Conservation (phyloP, 1,140 invertebrate species). For the Limonius californicus region DNA sequence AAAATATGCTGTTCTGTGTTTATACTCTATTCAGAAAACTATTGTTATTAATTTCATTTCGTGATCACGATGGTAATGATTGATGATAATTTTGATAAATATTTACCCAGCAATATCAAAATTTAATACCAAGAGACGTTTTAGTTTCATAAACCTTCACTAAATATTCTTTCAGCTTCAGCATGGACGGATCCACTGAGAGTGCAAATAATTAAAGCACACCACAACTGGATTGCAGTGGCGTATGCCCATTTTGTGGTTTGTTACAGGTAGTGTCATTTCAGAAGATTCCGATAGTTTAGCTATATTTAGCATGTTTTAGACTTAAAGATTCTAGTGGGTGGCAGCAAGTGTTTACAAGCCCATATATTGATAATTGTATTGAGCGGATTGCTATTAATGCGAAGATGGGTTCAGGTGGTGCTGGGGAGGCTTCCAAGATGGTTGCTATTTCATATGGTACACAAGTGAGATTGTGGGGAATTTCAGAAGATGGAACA, state of each 20-base stretch:
- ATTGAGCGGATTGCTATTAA: conserved; percentile 94
- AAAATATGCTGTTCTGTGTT: no score
- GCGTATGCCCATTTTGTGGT: conserved; percentile 94
- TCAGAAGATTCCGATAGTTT: no score
- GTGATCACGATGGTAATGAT: no score
- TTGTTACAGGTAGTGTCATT: conserved; percentile 79
- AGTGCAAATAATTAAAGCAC: conserved; percentile 92
- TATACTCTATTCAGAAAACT: no score
- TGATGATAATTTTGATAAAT: no score
- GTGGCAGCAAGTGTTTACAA: conserved; percentile 93
- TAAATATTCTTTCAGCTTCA: conserved; percentile 55
- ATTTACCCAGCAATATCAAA: no score
- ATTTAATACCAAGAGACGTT: neutral
- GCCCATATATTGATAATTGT: conserved; percentile 81
- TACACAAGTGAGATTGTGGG: conserved; percentile 83
- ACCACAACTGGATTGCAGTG: conserved; percentile 97
- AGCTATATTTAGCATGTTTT: conserved; percentile 32
- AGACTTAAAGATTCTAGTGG: conserved; percentile 93
- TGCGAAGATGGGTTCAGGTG: conserved; percentile 77
- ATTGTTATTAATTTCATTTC: no score
- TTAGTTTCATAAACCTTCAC: neutral
- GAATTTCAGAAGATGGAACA: conserved; percentile 75
- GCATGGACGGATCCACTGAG: conserved; percentile 79
- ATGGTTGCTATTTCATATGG: conserved; percentile 89
- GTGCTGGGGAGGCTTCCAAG: conserved; percentile 58